A percentile compares a stretch with the other conserved stretches of the same genome.
These are phyloP conservation scores for Pogonus chalceus DNA, from an alignment of 1,140 invertebrate genomes.

Conservation along the genomic window DNA sequence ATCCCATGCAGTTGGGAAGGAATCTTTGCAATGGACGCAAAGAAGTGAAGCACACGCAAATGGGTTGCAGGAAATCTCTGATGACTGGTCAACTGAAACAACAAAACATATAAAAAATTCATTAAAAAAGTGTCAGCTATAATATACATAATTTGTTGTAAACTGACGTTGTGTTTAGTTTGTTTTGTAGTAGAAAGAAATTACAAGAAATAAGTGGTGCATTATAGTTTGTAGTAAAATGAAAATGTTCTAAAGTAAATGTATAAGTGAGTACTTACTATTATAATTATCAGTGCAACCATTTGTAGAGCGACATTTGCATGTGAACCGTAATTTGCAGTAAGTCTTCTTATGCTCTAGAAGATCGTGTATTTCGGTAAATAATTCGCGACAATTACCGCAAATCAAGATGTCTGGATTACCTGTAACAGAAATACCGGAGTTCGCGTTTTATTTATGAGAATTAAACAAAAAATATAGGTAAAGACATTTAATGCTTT, in stretches of 20 bases:
- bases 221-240: background rate
- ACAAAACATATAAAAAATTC: no score
- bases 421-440: conserved; percentile 50
- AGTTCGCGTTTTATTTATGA: background rate
- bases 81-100: no score
- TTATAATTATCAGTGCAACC: background rate
- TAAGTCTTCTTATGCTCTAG: conserved; percentile 78
- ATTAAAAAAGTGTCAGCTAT: background rate
- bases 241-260: background rate
- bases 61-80: no score
- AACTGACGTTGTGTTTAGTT: no score
- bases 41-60: conserved; percentile 44
- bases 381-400: conserved; percentile 77
- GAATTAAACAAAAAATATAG: background rate
- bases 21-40: conserved; percentile 69
- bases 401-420: conserved; percentile 81
- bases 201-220: background rate
- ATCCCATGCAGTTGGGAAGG: conserved; percentile 66
- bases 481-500: no score
- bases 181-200: background rate
- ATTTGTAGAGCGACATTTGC: conserved; percentile 51
- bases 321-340: conserved; percentile 75
- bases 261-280: background rate
- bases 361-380: conserved; percentile 68
- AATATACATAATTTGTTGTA: no score